Percentiles rank a stretch among this genome's conserved stretches.
Evolutionary conservation across 2,888 invertebrate species (phyloP).

Genomic region (Sipunculus nudus): DNA sequence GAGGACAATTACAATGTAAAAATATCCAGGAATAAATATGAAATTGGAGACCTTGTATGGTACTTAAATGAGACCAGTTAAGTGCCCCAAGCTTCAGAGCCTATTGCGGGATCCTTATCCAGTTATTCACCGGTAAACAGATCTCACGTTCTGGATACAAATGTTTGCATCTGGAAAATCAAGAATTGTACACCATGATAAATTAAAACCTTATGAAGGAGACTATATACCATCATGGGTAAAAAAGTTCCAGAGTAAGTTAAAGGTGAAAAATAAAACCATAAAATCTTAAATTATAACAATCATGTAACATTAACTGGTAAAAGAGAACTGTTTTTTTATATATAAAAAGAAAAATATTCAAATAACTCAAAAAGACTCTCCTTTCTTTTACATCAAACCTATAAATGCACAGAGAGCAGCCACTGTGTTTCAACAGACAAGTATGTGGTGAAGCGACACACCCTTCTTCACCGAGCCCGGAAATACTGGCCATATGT

Average conservation of each 20-base stretch:
- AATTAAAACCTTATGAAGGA: slow-evolving; percentile 3
- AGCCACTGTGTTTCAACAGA: no score
- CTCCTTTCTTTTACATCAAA: no score
- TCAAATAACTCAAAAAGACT: no score
- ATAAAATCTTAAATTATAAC: no score
- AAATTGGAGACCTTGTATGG: not conserved
- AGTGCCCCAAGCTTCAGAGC: not conserved
- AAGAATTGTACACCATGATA: not conserved
- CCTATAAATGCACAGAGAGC: no score
- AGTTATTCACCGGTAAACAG: not conserved
- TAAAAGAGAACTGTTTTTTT: no score
- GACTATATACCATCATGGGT: not conserved
- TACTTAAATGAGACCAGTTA: not conserved
- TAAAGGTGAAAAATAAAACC: not conserved
- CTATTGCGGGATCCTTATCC: not conserved
- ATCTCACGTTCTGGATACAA: not conserved
- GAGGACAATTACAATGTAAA: not conserved
- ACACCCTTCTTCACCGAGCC: no score
- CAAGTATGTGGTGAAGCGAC: no score
- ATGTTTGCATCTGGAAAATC: not conserved
- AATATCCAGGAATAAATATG: not conserved
- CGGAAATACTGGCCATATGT: no score
- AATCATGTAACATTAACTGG: no score
- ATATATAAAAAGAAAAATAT: no score
- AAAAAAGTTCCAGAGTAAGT: not conserved